phyloP scores from a whole-genome alignment of 2,888 invertebrate species.

The Cheilosia pagana region DNA sequence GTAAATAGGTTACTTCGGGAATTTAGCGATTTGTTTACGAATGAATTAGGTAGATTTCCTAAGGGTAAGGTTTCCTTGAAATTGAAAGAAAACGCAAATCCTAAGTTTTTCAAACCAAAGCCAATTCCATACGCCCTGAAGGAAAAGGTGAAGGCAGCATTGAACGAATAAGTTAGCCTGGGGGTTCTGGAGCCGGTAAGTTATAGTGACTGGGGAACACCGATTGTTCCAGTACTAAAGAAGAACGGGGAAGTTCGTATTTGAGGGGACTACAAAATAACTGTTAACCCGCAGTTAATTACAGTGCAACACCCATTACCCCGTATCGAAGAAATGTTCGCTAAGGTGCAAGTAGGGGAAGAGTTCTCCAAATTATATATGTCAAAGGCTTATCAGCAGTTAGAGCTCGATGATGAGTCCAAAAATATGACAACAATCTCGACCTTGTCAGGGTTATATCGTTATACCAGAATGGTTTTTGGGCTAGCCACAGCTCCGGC shows the following conservation, averaged over 20 bases:
- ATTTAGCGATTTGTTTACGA: conserved; percentile 44
- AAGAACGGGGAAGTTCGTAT: conserved; percentile 22
- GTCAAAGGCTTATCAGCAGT: conserved; percentile 79
- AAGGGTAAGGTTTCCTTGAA: conserved; percentile 38
- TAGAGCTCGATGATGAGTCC: background rate
- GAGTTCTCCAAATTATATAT: conserved; percentile 80
- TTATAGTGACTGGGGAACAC: conserved; percentile 48
- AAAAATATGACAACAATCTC: background rate
- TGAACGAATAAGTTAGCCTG: conserved; percentile 21
- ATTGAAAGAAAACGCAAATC: background rate
- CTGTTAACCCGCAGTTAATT: conserved; percentile 13
- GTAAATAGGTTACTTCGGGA: background rate
- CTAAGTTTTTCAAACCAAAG: conserved; percentile 5
- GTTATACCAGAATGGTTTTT: background rate
- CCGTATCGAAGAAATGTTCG: conserved; percentile 32
- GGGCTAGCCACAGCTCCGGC: background rate
- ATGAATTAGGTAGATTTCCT: conserved; percentile 58
- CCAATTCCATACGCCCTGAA: conserved; percentile 23
- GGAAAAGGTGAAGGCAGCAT: conserved; percentile 18
- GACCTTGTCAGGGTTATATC: background rate
- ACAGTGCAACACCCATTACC: conserved; percentile 27
- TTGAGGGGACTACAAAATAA: background rate
- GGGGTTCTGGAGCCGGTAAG: background rate
- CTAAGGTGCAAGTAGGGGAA: conserved; percentile 73
- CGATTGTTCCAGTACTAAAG: conserved; percentile 40